Evolutionary conservation across 2,797 vertebrate genomes (phyloP), one percentile per base, ranked within the genome.

Genomic region (Epinephelus coioides): DNA sequence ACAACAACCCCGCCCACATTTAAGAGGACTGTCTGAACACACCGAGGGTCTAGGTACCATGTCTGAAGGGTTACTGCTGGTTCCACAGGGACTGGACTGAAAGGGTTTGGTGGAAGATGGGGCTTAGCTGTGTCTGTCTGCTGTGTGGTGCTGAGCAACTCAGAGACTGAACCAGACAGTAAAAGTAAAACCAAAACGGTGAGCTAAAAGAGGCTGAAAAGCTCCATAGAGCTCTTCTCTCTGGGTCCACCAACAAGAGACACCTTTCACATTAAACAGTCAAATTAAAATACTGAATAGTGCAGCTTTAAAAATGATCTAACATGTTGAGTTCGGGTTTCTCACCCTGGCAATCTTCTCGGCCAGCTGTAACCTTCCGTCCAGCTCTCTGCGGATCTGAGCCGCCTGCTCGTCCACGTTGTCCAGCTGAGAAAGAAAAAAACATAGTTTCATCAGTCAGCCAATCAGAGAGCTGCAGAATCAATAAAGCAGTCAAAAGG

Each of bases 321-420:
- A 9, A 54, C 55, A 18, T 5, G 44, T 67, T 8, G 17, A 19
- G 34, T 53, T 50, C 50, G 1, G 14, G 2, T 53, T 55, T 76
- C 92, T 93, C 93, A 99, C 98, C 95, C 95, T 96, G 75, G 97
- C 95, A 84, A 99, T 96, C 91, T 95, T 96, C 55, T 99, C 97
- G 0, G 97, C 97, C 89, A 97, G 54, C 27, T 99, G 97, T 9
- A 99, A 88, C 23, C 97, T 94, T 12, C 97, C 97, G 47, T 99
- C 98, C 78, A 99, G 95, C 84, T 99, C 98, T 76, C 98, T 94
- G 89, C 98, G 96, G 91, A 99, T 99, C 94, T 99, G 98, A 34
- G 98, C 98, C 59, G 98, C 98, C 94, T 99, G 98, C 77, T 99
- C 98, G 73, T 99, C 98, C 85, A 97, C 96, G 54, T 98, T 99